Evolutionary conservation across 2,113 vertebrate genomes (phyloP).

Genomic region (Siniperca chuatsi): DNA sequence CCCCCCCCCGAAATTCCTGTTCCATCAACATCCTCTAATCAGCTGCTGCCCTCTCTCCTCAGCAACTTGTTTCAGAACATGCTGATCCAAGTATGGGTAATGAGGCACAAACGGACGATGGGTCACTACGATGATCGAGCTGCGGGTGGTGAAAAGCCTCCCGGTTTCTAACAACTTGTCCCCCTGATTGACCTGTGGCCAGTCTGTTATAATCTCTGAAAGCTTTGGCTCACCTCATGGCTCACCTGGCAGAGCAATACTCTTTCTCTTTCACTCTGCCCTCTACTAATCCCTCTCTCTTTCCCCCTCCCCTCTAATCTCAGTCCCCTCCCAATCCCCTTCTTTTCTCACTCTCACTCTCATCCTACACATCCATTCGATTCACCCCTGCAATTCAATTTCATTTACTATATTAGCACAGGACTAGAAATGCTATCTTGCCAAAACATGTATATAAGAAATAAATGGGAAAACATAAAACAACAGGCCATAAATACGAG

Average conservation of each 20-base stretch:
- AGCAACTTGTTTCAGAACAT: conserved; percentile 50
- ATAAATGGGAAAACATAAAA: conserved; percentile 67
- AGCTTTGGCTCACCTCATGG: conserved; percentile 66
- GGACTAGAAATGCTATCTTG: conserved; percentile 68
- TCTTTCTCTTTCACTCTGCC: conserved; percentile 57
- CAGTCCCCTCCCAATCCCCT: conserved; percentile 7
- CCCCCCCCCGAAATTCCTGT: neutral
- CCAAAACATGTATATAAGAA: conserved; percentile 60
- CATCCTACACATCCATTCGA: conserved; percentile 48
- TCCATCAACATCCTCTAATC: conserved; percentile 49
- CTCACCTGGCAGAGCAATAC: conserved; percentile 74
- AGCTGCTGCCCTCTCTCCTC: conserved; percentile 24
- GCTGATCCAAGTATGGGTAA: conserved; percentile 62
- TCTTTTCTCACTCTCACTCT: conserved; percentile 17
- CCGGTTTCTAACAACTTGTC: conserved; percentile 41
- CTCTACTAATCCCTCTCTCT: conserved; percentile 68
- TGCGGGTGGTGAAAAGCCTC: conserved; percentile 45
- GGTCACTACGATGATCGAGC: conserved; percentile 59
- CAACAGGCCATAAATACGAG: conserved; percentile 70
- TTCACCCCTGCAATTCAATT: conserved; percentile 65
- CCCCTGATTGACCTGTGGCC: conserved; percentile 62
- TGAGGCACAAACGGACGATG: conserved; percentile 48
- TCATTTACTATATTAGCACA: conserved; percentile 63
- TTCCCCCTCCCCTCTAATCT: conserved; percentile 58
- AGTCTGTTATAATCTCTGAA: conserved; percentile 59